phyloP scores from a whole-genome alignment of 2,888 invertebrate species.

The Acanthosepion lycidas region DNA sequence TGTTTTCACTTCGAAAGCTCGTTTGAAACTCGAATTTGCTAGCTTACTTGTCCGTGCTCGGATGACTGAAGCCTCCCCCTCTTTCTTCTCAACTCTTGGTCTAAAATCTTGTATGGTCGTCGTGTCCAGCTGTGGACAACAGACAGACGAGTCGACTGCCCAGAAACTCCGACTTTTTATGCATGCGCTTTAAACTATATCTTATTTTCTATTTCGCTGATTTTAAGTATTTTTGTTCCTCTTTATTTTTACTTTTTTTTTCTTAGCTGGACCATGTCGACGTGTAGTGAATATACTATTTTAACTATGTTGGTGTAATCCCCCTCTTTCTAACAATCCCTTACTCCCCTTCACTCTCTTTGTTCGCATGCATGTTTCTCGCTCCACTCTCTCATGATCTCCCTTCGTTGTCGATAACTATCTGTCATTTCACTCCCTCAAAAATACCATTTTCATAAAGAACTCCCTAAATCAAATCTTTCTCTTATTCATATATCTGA shows the following conservation, averaged over 20 bases:
- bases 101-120: constrained; percentile 17
- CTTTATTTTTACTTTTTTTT: too few species aligned
- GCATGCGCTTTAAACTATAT: neutral
- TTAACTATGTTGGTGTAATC: too few species aligned
- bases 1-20: neutral
- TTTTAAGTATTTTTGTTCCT: neutral
- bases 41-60: neutral
- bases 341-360: neutral
- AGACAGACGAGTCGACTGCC: neutral
- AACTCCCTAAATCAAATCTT: too few species aligned
- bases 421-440: neutral
- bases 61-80: neutral
- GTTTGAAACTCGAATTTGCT: neutral
- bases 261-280: too few species aligned
- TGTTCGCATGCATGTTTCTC: too few species aligned
- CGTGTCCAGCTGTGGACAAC: constrained; percentile 33
- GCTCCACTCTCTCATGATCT: neutral
- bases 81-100: constrained; percentile 33
- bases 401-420: neutral
- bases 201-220: neutral
- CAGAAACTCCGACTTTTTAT: neutral
- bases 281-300: too few species aligned
- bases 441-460: neutral
- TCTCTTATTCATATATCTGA: too few species aligned
- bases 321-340: neutral